Evolutionary conservation across 2,113 vertebrate species (phyloP), one percentile per base, ranked within the genome.

Genomic region (Ammodramus savannarum): DNA sequence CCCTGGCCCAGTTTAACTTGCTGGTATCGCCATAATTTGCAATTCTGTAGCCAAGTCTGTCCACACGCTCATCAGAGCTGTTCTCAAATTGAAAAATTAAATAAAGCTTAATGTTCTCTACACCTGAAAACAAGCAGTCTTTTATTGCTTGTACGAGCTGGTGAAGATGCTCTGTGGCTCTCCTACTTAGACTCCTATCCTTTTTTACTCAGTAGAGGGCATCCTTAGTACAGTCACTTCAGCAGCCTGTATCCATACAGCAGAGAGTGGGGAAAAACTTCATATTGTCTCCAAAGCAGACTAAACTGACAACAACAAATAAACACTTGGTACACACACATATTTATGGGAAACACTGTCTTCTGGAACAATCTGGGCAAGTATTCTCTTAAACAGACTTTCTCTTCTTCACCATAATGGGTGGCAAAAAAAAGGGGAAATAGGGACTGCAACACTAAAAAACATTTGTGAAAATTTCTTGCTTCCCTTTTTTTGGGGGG

Each of bases 141-240:
- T 92, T 68, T 69, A 21, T 21, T 68, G 41, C 41, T 78, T 73
- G 17, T 69, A 19, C 14, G 58, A 69, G 34, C 29, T 72, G 44
- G 36, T 78, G 38, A 79, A 87, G 63, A 77, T 67, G 62, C 67
- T 73, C 39, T 80, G 39, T 38, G 74, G 38, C 27, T 55, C 54
- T 77, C 26, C 25, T 80, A 49, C 68, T 73, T 75, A 61, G 48
- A 65, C n/a, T 93, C 75, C 63, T 95, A 81, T 95, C 91, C 93
- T 32, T 80, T 93, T 95, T 75, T 95, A 91, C 82, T 96, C 96
- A 96, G 93, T 90, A 96, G 95, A 97, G 96, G 94, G 96, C 96
- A 97, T 95, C 96, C 94, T 97, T 94, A 94, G 94, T 94, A 93
- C 91, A 96, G 94, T 76, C 90, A 80, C 95, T 95, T 95, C 59